phyloP scores from a whole-genome alignment of 2,797 vertebrate genomes.

The Galaxias olidus region DNA sequence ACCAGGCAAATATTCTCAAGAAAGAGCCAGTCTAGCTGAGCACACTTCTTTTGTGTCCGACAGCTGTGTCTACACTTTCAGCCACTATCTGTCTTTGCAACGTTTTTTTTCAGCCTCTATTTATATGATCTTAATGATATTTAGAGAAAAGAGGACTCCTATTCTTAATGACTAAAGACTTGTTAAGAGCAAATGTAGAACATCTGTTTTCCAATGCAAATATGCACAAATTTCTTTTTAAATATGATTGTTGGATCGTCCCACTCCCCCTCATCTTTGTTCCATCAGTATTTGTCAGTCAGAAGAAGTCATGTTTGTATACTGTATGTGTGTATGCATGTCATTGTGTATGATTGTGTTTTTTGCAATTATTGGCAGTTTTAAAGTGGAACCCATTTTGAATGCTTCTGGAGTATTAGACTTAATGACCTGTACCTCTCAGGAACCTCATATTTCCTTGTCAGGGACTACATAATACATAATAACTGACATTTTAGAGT shows the following conservation, averaged over 20 bases:
- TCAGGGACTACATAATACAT: no score
- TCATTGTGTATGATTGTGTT: neutral
- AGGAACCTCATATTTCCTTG: no score
- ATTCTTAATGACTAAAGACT: neutral
- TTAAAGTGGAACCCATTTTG: neutral
- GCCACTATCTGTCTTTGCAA: constrained; percentile 16
- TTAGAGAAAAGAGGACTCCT: constrained; percentile 1
- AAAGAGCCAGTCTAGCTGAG: constrained; percentile 38
- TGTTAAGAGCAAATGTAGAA: neutral
- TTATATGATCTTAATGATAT: constrained; percentile 14
- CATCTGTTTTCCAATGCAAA: neutral
- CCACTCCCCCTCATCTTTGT: neutral
- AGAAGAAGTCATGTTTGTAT: neutral
- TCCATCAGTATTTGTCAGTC: neutral
- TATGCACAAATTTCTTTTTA: no score
- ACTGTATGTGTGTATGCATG: constrained; percentile 5
- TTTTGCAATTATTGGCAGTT: neutral
- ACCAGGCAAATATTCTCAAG: constrained; percentile 32
- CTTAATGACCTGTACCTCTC: no score
- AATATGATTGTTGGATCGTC: no score
- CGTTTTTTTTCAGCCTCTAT: neutral
- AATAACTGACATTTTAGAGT: no score
- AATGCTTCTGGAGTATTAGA: constrained; percentile 1
- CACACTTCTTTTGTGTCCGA: neutral
- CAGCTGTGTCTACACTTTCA: neutral